Evolutionary conservation across 2,888 invertebrate genomes (phyloP).

Genomic region (Xestia xanthographa): DNA sequence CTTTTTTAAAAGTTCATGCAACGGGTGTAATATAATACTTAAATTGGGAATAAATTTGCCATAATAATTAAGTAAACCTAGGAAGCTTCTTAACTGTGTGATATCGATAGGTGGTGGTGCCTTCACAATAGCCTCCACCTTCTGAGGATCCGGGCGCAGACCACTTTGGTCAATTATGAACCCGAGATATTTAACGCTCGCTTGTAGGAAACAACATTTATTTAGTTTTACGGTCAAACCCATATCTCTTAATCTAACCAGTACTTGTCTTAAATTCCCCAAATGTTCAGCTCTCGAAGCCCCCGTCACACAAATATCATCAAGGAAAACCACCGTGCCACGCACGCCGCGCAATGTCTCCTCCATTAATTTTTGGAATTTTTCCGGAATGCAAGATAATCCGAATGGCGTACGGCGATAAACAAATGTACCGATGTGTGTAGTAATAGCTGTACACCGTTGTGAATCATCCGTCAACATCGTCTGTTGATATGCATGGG

Average conservation of each 20-base stretch:
- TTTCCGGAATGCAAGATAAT: too few relatives aligned
- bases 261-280: not conserved
- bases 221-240: conserved; percentile 4
- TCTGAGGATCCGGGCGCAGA: not conserved
- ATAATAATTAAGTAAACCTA: conserved; percentile 59
- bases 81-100: conserved; percentile 51
- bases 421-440: too few relatives aligned
- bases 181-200: conserved; percentile 10
- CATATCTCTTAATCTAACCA: conserved; percentile 3
- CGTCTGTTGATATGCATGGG: too few relatives aligned
- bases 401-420: too few relatives aligned
- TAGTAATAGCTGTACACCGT: too few relatives aligned
- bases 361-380: too few relatives aligned
- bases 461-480: too few relatives aligned
- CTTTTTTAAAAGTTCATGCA: conserved; percentile 16
- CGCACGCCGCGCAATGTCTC: not conserved
- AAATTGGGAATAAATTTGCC: conserved; percentile 39
- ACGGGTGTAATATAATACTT: conserved; percentile 20
- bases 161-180: conserved; percentile 7
- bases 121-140: not conserved
- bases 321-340: not conserved
- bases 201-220: conserved; percentile 11
- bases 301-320: conserved; percentile 8
- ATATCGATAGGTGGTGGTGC: conserved; percentile 2
- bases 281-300: not conserved